Percentiles rank a stretch among this genome's conserved stretches.
Evolutionary conservation across 2,113 vertebrate species (phyloP).

Genomic region (Ammodytes marinus): DNA sequence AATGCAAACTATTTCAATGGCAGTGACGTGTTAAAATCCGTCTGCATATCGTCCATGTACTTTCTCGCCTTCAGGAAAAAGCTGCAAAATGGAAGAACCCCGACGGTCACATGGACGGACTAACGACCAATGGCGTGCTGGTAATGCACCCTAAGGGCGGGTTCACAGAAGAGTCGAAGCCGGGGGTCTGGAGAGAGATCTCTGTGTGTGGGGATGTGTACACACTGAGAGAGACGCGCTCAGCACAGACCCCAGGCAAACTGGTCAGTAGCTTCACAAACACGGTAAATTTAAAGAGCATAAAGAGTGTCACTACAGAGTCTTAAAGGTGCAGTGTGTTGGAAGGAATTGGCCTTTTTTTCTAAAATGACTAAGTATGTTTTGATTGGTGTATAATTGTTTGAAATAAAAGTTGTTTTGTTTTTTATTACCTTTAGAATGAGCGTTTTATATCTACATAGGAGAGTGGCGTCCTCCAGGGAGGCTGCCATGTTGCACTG

Average conservation of each 20-base stretch:
- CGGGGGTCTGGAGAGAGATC: conserved; percentile 97
- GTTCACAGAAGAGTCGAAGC: conserved; percentile 96
- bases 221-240: conserved; percentile 95
- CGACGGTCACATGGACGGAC: conserved; percentile 98
- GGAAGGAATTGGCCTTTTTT: too few relatives aligned
- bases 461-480: too few relatives aligned
- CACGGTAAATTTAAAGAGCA: neutral
- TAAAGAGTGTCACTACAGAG: neutral
- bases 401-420: too few relatives aligned
- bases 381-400: too few relatives aligned
- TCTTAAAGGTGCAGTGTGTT: neutral
- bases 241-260: conserved; percentile 95
- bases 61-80: conserved; percentile 89
- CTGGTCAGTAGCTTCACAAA: conserved; percentile 87
- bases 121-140: conserved; percentile 97
- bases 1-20: neutral
- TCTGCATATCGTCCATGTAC: conserved; percentile 10
- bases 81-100: conserved; percentile 99
- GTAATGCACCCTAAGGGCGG: conserved; percentile 98
- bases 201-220: conserved; percentile 98
- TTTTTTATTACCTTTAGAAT: too few relatives aligned
- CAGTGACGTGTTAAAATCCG: neutral
- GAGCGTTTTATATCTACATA: too few relatives aligned
- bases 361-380: too few relatives aligned
- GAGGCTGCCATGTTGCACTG: too few relatives aligned